Evolutionary conservation across 1,140 invertebrate species (phyloP), one percentile per base, ranked within the genome.

Genomic region (Pseudachorutes palmiensis): DNA sequence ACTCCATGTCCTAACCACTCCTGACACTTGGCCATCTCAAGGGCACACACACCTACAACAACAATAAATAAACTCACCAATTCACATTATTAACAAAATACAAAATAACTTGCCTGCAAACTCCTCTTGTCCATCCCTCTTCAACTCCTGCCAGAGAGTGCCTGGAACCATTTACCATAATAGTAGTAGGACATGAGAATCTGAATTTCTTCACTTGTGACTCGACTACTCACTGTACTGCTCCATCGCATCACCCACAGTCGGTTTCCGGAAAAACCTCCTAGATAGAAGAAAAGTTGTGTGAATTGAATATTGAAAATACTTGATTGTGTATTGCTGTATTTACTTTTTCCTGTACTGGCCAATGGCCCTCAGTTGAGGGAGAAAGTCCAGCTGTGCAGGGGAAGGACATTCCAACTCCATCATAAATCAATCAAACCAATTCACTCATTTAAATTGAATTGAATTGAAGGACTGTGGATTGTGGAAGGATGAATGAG

Each of bases 221-320:
- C n/a, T 65, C 31, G 16, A n/a, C 16, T 41, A 74, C 78, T 78
- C 77, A 83, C 82, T 79, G 75, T 82, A 83, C 75, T 83, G 81
- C 60, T 88, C 85, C 60, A 83, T 84, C 16, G 86, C 85, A 80
- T 89, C 87, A 14, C 85, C 82, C 48, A 88, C 82, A 78, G 89
- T 90, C 16, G 88, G 87, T 78, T 89, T 89, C 36, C 86, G 81
- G 73, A 89, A 80, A 77, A 90, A 89, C 65, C 86, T 79, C 76
- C 87, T 89, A 76, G 51, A 82, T 70, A 71, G 63, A 71, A 59
- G 59, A 41, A 41, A 12, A 48, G 45, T 45, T 14, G 28, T 32
- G 31, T 30, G 9, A 9, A 3, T 61, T 68, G 28, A n/a, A 61
- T 9, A 68, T 16, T 36, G 9, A 64, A 41, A 62, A 49, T 36